Conservation (phyloP, 2,113 vertebrate genomes). For the Odocoileus virginianus region DNA sequence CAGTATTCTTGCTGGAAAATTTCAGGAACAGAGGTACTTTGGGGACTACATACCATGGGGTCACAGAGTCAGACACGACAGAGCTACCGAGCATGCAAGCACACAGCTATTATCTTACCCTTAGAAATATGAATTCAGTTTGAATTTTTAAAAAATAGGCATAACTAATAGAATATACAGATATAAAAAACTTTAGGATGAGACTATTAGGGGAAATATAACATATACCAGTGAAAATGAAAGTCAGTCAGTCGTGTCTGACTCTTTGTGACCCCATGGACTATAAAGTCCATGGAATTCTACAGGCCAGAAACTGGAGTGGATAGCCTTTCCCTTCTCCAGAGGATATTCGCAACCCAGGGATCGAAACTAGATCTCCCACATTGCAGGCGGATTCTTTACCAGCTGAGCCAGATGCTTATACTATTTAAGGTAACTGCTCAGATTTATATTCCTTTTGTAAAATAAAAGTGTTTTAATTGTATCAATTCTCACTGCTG, state of each 20-base stretch:
- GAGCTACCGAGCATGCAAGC: neutral
- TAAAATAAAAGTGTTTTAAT: neutral
- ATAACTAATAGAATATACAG: neutral
- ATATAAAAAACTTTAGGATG: neutral
- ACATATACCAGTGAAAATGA: neutral
- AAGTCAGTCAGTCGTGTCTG: fast-evolving
- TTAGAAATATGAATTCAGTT: conserved; percentile 3
- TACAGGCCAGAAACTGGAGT: neutral
- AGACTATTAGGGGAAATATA: neutral
- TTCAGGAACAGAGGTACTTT: fast-evolving
- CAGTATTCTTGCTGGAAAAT: neutral
- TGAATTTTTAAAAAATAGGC: conserved; percentile 6
- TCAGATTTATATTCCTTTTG: neutral
- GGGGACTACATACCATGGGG: neutral
- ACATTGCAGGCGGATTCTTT: neutral
- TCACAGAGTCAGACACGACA: fast-evolving
- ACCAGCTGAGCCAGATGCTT: neutral
- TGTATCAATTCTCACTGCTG: neutral
- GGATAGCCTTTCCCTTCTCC: neutral
- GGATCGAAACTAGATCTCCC: neutral
- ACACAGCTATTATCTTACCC: neutral
- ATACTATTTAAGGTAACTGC: neutral
- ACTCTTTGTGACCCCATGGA: neutral
- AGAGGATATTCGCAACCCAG: neutral
- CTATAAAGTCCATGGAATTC: neutral